Conservation (phyloP, 2,113 vertebrate species). For the Chionomys nivalis region DNA sequence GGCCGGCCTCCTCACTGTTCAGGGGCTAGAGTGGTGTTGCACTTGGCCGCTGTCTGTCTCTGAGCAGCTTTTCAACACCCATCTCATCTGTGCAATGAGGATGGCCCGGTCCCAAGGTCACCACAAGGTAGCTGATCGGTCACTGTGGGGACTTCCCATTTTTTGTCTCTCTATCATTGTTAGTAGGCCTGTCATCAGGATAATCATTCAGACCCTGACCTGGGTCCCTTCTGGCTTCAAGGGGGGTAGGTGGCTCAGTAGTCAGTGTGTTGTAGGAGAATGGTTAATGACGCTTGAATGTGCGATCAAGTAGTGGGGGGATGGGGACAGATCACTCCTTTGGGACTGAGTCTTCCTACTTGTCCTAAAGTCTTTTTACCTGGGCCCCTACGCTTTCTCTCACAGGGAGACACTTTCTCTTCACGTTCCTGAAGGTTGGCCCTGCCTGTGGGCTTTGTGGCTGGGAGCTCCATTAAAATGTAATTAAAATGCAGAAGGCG, state of each 20-base stretch:
- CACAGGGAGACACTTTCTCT: not conserved
- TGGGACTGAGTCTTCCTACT: too few relatives aligned
- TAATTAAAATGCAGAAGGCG: slow-evolving; percentile 61
- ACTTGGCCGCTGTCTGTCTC: not conserved
- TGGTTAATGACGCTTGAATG: accelerated
- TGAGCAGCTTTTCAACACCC: not conserved
- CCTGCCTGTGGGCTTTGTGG: not conserved
- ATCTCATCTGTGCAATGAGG: not conserved
- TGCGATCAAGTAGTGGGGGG: too few relatives aligned
- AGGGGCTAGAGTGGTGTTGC: not conserved
- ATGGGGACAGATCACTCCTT: accelerated
- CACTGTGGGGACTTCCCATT: not conserved
- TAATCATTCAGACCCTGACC: not conserved
- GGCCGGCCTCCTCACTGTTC: not conserved
- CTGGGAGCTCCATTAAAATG: slow-evolving; percentile 4
- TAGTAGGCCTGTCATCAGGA: not conserved
- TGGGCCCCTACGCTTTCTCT: not conserved
- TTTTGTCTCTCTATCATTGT: not conserved
- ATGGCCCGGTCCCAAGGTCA: too few relatives aligned
- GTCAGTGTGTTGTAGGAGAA: not conserved
- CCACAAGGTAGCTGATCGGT: not conserved
- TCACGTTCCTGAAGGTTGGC: not conserved
- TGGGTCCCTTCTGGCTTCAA: not conserved
- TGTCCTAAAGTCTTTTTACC: not conserved
- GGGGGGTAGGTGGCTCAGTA: not conserved